Conservation (phyloP, 2,797 vertebrate genomes). For the Esox lucius region DNA sequence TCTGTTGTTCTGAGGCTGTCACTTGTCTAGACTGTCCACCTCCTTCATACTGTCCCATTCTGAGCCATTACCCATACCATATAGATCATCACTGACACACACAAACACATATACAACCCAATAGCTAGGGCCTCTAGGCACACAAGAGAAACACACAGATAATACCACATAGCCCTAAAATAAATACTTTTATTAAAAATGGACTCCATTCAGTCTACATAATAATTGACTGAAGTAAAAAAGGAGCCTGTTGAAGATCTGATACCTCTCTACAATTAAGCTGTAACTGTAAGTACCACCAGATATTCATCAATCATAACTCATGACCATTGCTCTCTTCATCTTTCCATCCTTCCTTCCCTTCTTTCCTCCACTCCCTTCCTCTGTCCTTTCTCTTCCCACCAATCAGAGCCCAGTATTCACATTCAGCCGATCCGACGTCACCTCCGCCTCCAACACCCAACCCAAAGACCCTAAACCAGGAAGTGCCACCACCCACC, state of each 20-base stretch:
- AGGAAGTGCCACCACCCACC: constrained; percentile 62
- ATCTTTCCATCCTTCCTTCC: constrained; percentile 35
- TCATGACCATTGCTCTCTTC: constrained; percentile 68
- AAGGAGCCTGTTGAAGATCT: background rate
- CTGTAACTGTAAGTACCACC: background rate
- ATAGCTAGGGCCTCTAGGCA: constrained; percentile 11
- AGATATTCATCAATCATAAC: constrained; percentile 63
- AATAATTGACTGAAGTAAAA: background rate
- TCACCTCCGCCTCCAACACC: constrained; percentile 66
- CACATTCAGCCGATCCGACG: constrained; percentile 85
- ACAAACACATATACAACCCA: constrained; percentile 14
- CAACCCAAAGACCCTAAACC: constrained; percentile 76
- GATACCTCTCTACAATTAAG: background rate
- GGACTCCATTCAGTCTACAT: background rate
- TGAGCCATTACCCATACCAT: constrained; percentile 49
- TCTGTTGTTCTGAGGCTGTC: constrained; percentile 21
- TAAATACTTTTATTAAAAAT: background rate
- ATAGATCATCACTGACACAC: constrained; percentile 33
- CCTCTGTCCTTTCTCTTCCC: constrained; percentile 48
- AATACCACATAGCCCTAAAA: background rate
- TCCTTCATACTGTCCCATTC: constrained; percentile 53
- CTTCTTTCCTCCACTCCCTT: constrained; percentile 29
- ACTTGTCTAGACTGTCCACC: constrained; percentile 41
- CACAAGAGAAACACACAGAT: background rate
- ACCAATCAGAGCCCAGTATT: constrained; percentile 83